These are phyloP conservation scores for Butorides virescens DNA, from an alignment of 2,113 vertebrate species.

Conservation along the genomic window DNA sequence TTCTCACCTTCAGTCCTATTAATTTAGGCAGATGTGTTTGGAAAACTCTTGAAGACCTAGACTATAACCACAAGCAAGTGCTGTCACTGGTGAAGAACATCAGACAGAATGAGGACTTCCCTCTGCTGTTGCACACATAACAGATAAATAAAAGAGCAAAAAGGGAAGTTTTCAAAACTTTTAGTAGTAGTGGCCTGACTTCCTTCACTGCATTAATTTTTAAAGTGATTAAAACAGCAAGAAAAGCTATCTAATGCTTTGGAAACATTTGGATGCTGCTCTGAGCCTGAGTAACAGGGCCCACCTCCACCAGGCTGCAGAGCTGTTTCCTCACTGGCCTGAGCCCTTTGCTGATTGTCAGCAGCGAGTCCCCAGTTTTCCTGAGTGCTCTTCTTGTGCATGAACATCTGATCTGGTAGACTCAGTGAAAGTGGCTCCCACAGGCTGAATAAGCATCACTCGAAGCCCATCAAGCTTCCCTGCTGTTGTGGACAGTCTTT, in stretches of 20 bases:
- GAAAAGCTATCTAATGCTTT: neutral
- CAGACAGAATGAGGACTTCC: neutral
- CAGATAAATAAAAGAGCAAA: neutral
- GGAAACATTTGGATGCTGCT: neutral
- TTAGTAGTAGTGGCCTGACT: neutral
- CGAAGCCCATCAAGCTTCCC: neutral
- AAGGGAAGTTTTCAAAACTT: neutral
- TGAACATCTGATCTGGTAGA: neutral
- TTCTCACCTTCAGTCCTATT: neutral
- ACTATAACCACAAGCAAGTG: rapidly evolving
- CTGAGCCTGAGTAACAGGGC: neutral
- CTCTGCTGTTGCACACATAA: neutral
- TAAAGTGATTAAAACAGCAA: neutral
- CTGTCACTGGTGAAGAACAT: neutral
- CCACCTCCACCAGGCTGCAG: neutral
- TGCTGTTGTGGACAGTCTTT: neutral
- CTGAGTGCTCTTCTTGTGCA: neutral
- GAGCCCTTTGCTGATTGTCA: neutral
- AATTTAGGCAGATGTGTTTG: neutral
- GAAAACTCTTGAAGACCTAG: neutral
- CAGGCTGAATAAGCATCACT: neutral
- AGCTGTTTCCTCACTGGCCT: neutral
- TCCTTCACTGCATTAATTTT: neutral
- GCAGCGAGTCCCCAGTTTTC: rapidly evolving
- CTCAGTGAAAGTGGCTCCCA: neutral